Base-by-base conservation (phyloP, 2,113 vertebrate genomes). In the Cheilinus undulatus region DNA sequence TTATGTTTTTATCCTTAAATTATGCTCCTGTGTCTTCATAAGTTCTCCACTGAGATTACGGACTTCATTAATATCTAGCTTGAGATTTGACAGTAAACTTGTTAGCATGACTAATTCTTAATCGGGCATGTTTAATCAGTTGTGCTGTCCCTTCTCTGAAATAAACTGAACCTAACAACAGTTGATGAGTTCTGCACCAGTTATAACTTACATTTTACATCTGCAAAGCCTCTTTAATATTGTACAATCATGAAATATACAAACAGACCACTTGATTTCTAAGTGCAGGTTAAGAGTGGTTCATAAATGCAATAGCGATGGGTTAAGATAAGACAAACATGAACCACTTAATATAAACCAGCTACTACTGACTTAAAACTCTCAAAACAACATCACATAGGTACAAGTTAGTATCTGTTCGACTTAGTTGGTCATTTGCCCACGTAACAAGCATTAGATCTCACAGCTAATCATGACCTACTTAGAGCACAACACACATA, bases 391-490 rank as follows among this genome's bases (percentile, higher is more conserved):
- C 66, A 36, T 42, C 13, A 22, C 46, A 34, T 20, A 46, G 11
- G 17, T 38, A 20, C 38, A 11, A 13, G 15, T 51, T 28, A 20
- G 26, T 10, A 64, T 32, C 28, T 23, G 62, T 32, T 40, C 6
- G 3, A 14, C 36, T 38, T 3, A 28, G 28, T 15, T 50, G 34
- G 32, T 64, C 61, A 3, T 34, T 19, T 38, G 22, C n/a, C 62
- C 66, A 32, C 59, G 52, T 32, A 64, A 73, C 59, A 23, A 59
- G 64, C 28, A 19, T 56, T 77, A 54, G 32, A 62, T 69, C 74
- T 77, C 67, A 30, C 24, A 70, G 84, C 86, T 83, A 82, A 86
- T 83, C 85, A 74, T 92, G 90, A 93, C 92, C 90, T 87, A 91
- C 87, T 91, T 92, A 73, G 48, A 85, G 53, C 36, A 46, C 20